Evolutionary conservation across 2,888 invertebrate species (phyloP).

Genomic region (Cerceris rybyensis): DNA sequence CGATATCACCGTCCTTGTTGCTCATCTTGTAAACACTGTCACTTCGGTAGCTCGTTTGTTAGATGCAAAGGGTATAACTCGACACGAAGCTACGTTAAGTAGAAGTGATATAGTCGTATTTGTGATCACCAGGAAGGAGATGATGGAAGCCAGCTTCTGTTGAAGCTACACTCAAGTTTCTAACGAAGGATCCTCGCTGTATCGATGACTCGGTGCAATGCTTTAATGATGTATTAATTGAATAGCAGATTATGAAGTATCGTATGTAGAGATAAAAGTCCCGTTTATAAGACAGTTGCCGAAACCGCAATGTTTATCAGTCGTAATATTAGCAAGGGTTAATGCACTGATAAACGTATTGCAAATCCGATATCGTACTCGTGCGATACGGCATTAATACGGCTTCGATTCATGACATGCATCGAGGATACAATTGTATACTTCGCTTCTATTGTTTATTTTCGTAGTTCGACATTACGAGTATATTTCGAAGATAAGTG

Average conservation of each 20-base stretch:
- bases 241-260: slow-evolving; percentile 7
- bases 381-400: slow-evolving; percentile 22
- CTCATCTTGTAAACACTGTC: slow-evolving; percentile 21
- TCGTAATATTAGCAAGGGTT: slow-evolving; percentile 35
- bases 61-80: slow-evolving; percentile 3
- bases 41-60: slow-evolving; percentile 32
- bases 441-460: slow-evolving; percentile 46
- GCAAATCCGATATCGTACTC: slow-evolving; percentile 7
- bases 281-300: background rate
- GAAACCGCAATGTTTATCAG: slow-evolving; percentile 15
- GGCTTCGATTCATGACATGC: slow-evolving; percentile 38
- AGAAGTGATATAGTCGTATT: background rate
- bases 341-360: slow-evolving; percentile 34
- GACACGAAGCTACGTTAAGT: background rate
- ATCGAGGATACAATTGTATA: slow-evolving; percentile 17
- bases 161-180: background rate
- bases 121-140: background rate
- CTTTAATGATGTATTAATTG: slow-evolving; percentile 1
- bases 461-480: slow-evolving; percentile 17
- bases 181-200: background rate
- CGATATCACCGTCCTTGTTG: slow-evolving; percentile 59
- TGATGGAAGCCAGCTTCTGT: background rate
- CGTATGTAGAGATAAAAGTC: slow-evolving; percentile 14
- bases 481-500: slow-evolving; percentile 15
- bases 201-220: background rate